Evolutionary conservation across 92 coral and sea anemone species (phyloP).

Genomic region (Zoanthus sansibaricus): DNA sequence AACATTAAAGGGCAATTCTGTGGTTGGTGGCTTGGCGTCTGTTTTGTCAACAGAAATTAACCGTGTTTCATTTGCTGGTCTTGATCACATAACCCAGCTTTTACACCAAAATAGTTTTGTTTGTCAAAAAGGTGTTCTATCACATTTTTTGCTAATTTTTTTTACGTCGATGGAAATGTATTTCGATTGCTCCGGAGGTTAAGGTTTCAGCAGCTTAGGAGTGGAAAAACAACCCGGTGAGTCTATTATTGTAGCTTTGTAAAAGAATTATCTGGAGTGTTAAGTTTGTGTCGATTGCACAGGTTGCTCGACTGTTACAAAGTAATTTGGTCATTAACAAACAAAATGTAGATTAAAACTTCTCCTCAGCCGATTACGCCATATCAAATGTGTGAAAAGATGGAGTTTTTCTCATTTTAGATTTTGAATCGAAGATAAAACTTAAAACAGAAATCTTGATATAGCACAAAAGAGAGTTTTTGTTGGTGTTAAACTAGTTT

Average conservation of each 20-base stretch:
- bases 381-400: neutral
- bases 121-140: neutral
- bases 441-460: neutral
- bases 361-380: slow-evolving; percentile 3
- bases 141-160: neutral
- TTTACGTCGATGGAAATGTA: slow-evolving; percentile 22
- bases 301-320: slow-evolving; percentile 31
- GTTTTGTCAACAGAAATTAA: slow-evolving; percentile 37
- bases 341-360: neutral
- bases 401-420: neutral
- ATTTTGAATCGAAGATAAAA: neutral
- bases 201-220: neutral
- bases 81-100: slow-evolving; percentile 40
- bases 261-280: slow-evolving; percentile 17
- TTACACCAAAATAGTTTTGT: slow-evolving; percentile 30
- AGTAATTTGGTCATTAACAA: slow-evolving; percentile 11
- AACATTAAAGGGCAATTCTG: slow-evolving; percentile 10
- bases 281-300: neutral
- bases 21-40: slow-evolving; percentile 39
- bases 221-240: slow-evolving; percentile 15
- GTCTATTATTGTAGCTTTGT: neutral
- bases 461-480: neutral
- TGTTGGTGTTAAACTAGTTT: neutral
- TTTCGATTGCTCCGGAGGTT: neutral
- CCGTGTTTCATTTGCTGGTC: slow-evolving; percentile 10